Conservation (phyloP, 2,113 vertebrate species). For the Eurystomus gularis region DNA sequence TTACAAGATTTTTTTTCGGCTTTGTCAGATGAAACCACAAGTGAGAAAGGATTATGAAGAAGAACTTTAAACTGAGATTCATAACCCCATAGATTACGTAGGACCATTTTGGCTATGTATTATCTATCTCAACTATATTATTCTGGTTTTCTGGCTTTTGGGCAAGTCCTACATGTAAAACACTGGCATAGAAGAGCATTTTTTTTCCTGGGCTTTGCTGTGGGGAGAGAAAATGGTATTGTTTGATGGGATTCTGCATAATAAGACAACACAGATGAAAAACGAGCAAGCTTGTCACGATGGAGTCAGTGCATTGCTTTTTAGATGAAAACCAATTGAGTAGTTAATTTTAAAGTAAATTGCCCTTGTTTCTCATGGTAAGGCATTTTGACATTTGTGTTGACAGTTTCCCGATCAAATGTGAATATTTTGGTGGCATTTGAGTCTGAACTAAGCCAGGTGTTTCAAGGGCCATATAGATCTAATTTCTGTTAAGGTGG, state of each 20-base stretch:
- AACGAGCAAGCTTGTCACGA: background rate
- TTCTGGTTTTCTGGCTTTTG: constrained; percentile 12
- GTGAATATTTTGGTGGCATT: constrained; percentile 30
- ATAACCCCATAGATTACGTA: background rate
- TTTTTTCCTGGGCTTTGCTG: background rate
- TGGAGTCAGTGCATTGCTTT: background rate
- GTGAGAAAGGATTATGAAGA: background rate
- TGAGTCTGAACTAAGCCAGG: background rate
- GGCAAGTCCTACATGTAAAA: background rate
- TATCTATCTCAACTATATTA: background rate
- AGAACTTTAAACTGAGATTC: background rate
- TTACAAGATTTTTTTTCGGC: background rate
- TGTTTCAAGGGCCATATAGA: background rate
- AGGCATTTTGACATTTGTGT: constrained; percentile 22
- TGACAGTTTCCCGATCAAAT: constrained; percentile 21
- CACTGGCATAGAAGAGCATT: background rate
- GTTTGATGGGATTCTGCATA: background rate
- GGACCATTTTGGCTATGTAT: background rate
- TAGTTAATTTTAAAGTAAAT: constrained; percentile 57
- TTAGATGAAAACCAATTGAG: constrained; percentile 2
- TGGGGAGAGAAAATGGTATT: background rate
- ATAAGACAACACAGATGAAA: constrained; percentile 13
- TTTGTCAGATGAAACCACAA: background rate
- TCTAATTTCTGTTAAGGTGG: background rate
- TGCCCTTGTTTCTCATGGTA: background rate